phyloP scores from a whole-genome alignment of 2,888 invertebrate genomes.

The Leistus spinibarbis region DNA sequence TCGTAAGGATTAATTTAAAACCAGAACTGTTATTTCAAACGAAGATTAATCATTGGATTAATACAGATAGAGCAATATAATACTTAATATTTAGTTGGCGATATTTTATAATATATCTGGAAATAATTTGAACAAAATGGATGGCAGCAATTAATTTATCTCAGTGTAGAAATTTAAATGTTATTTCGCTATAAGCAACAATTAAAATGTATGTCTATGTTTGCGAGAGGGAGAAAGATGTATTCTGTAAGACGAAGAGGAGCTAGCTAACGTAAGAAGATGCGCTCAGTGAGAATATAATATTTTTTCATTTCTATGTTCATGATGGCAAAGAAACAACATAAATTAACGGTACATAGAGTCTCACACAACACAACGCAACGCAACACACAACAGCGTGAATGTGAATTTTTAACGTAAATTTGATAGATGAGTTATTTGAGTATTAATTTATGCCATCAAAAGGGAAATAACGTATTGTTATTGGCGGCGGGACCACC shows the following conservation, averaged over 20 bases:
- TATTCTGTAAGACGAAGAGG: background rate
- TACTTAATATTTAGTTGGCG: too few relatives aligned
- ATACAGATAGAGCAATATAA: too few relatives aligned
- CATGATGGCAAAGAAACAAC: background rate
- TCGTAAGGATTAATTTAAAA: too few relatives aligned
- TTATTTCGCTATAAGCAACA: background rate
- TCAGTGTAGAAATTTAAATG: too few relatives aligned
- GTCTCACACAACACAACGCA: background rate
- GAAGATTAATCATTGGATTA: too few relatives aligned
- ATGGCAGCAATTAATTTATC: too few relatives aligned
- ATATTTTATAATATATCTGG: too few relatives aligned
- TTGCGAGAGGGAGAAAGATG: background rate
- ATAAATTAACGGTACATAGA: slow-evolving; percentile 12
- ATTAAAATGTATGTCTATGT: background rate
- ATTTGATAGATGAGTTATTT: slow-evolving; percentile 35
- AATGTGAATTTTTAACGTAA: slow-evolving; percentile 21
- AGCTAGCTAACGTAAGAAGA: too few relatives aligned
- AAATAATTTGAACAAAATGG: too few relatives aligned
- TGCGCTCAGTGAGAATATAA: background rate
- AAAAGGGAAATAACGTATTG: slow-evolving; percentile 30
- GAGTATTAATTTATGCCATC: slow-evolving; percentile 29
- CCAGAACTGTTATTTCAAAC: too few relatives aligned
- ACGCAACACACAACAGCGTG: background rate
- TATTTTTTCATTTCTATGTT: background rate
- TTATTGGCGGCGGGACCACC: slow-evolving; percentile 30